Base-by-base conservation (phyloP, 2,797 vertebrate species). In the Phataginus tricuspis region DNA sequence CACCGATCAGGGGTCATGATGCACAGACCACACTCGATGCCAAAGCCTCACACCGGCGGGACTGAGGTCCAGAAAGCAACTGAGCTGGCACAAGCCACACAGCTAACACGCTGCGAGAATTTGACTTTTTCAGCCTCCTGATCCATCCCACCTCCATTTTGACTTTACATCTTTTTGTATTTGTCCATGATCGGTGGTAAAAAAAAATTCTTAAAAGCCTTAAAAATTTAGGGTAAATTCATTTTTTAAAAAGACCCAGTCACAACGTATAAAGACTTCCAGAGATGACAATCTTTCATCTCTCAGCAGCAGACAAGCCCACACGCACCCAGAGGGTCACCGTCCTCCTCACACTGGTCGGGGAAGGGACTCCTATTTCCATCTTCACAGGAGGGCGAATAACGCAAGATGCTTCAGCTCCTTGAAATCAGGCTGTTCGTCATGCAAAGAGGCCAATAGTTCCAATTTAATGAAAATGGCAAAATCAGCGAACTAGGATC, bases 21-120 rank as follows among this genome's bases (percentile, higher is more conserved):
- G 5, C 9, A 8, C 0, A 39, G 29, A n/a, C 49, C 3, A 7
- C 0, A 1, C 3, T 0, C 0, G 0, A 4, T 10, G 7, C 1
- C 15, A n/a, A 53, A 27, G 4, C 29, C 68, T 61, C 25, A 4
- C 21, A 2, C 4, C 29, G 34, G n/a, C 1, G 37, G 72, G 23
- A 55, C 34, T 5, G 5, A 39, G 57, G 31, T 55, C 25, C 2
- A 0, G 31, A n/a, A 29, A 19, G n/a, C 13, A 39, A 27, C 10
- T 7, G 21, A 37, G 11, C 63, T 45, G 29, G 63, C 5, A 42
- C 10, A 19, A 5, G 6, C 16, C 14, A 7, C 37, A 72, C 31
- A 23, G 4, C 16, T 45, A 5, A 8, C 4, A 2, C 5, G 21
- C 72, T 2, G 1, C 18, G 8, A 7, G 77, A 18, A 11, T 23